A percentile compares a stretch with the other conserved stretches of the same genome.
Conservation (phyloP, 2,797 vertebrate species). For the Schizopygopsis malacanthus region DNA sequence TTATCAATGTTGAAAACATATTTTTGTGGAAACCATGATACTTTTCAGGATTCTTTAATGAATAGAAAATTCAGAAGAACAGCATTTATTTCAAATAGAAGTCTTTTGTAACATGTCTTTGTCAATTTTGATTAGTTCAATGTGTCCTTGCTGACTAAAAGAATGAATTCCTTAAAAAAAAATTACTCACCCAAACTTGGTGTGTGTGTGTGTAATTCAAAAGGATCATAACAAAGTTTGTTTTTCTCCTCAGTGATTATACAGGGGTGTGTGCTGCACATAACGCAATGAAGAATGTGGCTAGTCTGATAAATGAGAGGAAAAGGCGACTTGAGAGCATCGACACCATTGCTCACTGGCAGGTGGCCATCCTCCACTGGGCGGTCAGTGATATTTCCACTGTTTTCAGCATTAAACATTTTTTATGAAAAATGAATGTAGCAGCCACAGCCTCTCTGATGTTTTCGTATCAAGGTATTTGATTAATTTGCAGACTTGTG, state of each 20-base stretch:
- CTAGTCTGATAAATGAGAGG: conserved; percentile 95
- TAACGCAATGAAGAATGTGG: conserved; percentile 96
- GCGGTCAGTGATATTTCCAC: conserved; percentile 80
- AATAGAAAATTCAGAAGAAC: background rate
- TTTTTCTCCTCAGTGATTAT: conserved; percentile 82
- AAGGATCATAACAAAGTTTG: background rate
- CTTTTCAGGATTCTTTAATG: background rate
- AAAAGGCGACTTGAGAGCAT: conserved; percentile 94
- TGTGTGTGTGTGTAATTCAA: background rate
- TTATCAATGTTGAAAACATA: too few species aligned
- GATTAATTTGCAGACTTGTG: background rate
- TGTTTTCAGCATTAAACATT: background rate
- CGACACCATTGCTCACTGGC: conserved; percentile 96
- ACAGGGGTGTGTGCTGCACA: conserved; percentile 87
- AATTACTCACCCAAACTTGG: background rate
- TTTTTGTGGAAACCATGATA: background rate
- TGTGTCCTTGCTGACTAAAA: background rate
- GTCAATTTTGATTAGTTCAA: background rate
- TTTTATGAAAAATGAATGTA: background rate
- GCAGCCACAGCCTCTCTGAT: background rate
- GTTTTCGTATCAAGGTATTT: background rate
- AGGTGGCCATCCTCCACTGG: conserved; percentile 94
- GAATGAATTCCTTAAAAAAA: background rate
- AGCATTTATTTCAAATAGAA: background rate
- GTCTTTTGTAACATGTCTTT: background rate